A percentile compares a stretch with the other conserved stretches of the same genome.
These are phyloP conservation scores for Lates calcarifer DNA, from an alignment of 2,113 vertebrate species.

Conservation along the genomic window DNA sequence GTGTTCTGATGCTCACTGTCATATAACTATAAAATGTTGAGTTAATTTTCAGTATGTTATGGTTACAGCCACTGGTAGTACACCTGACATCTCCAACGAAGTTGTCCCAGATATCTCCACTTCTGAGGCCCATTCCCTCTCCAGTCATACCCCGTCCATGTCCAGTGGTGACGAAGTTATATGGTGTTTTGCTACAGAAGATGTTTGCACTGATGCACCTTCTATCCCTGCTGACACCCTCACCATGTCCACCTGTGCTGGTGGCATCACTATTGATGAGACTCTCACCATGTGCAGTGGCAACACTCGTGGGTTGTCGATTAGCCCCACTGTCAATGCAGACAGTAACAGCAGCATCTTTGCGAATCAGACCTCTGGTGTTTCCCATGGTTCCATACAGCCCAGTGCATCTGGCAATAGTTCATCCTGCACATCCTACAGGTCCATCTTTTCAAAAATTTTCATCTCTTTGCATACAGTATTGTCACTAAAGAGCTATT, in stretches of 20 bases:
- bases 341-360: neutral
- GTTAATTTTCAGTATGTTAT: neutral
- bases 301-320: neutral
- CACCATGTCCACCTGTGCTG: neutral
- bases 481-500: neutral
- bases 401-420: neutral
- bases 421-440: conserved; percentile 12
- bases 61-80: neutral
- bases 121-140: too few relatives aligned
- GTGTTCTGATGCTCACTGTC: neutral
- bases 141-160: conserved; percentile 12
- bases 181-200: conserved; percentile 12
- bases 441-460: conserved; percentile 2
- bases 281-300: neutral
- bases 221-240: neutral
- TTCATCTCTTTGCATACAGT: neutral
- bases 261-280: conserved; percentile 15
- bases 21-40: neutral
- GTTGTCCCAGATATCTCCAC: neutral
- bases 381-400: neutral
- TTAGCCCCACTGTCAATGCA: neutral
- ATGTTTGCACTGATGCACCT: conserved; percentile 19
- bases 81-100: neutral
- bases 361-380: neutral
- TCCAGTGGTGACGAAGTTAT: conserved; percentile 13